Base-by-base conservation (phyloP, 2,797 vertebrate genomes). In the Takifugu ocellatus region DNA sequence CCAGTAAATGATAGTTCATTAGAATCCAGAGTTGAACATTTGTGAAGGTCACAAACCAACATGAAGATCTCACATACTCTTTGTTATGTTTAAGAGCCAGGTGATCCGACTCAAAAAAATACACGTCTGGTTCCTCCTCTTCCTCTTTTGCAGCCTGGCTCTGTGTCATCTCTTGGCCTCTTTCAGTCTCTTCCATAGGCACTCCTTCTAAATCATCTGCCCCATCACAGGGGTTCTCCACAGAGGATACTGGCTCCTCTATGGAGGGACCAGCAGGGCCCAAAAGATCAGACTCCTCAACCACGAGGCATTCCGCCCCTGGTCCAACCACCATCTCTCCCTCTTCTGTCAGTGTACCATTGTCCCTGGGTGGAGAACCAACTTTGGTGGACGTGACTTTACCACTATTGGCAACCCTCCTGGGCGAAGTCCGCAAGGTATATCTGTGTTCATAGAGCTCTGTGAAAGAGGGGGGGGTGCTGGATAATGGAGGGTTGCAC, bases 51-150 rank as follows among this genome's bases (percentile, higher is more conserved):
- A 39, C 36, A 39, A 39, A 39, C 12, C 36, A 39, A 39, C 0
- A 0, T 47, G 54, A 76, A 66, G 68, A 48, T 79, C 86, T 87
- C 91, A 98, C 97, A 89, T 98, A 99, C 97, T 99, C 97, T 98
- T 99, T 99, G 94, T 98, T 99, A 93, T 99, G 97, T 97, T 99
- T 99, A 82, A 99, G 92, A 88, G 97, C 96, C 95, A 99, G 92
- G 93, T 99, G 97, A 92, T 99, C 97, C 51, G 97, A 99, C 90
- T 99, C 97, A 92, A 99, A 99, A 92, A 94, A 98, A 94, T 98
- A 99, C 76, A 99, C 97, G 68, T 99, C 97, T 64, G 97, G 97
- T 69, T 99, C 97, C 74, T 97, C 95, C 48, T 93, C 93, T 49
- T 52, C 89, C 51, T 77, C 88, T 3, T 70, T 84, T 0, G 56